phyloP scores from a whole-genome alignment of 2,113 vertebrate species.

The Theristicus caerulescens region DNA sequence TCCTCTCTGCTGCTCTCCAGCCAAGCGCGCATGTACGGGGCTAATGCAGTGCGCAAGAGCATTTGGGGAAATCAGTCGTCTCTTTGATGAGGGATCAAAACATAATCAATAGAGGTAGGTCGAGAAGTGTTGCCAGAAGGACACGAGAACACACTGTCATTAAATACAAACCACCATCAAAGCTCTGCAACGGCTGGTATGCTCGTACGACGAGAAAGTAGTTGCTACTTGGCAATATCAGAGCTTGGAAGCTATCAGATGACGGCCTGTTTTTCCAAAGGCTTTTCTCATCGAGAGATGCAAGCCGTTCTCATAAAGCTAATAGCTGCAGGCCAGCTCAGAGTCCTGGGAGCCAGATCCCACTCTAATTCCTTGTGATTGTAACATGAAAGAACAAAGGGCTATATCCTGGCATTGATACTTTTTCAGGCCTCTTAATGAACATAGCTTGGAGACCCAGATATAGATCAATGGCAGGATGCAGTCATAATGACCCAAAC shows the following conservation, averaged over 20 bases:
- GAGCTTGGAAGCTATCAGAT: background rate
- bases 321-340: background rate
- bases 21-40: accelerated
- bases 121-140: background rate
- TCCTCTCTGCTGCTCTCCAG: background rate
- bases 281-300: background rate
- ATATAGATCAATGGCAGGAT: constrained; percentile 29
- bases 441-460: background rate
- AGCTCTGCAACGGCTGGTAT: background rate
- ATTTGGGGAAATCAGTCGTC: background rate
- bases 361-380: background rate
- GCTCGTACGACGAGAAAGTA: accelerated
- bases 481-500: background rate
- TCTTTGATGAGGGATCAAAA: background rate
- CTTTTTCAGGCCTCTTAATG: background rate
- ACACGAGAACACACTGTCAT: background rate
- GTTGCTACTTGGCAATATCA: background rate
- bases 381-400: constrained; percentile 28
- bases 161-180: background rate
- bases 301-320: background rate
- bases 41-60: background rate
- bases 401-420: constrained; percentile 42
- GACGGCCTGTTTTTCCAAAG: background rate
- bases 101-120: background rate
- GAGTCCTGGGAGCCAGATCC: background rate